Evolutionary conservation across 2,797 vertebrate species (phyloP).

Genomic region (Protosalanx chinensis): DNA sequence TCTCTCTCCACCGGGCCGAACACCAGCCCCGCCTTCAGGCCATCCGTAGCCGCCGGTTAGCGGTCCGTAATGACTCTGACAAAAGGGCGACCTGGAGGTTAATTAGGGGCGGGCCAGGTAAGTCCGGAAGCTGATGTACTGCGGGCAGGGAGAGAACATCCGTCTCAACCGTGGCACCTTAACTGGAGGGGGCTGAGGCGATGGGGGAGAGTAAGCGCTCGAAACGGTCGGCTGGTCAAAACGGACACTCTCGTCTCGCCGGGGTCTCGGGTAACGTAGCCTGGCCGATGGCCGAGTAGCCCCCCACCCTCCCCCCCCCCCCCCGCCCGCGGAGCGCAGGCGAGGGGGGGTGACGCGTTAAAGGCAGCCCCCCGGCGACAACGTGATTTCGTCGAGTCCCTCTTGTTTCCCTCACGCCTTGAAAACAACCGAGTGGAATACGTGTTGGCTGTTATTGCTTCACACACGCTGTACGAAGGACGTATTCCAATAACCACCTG

Average conservation of each 20-base stretch:
- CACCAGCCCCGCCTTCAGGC: slow-evolving; percentile 9
- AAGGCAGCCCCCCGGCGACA: slow-evolving; percentile 15
- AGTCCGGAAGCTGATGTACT: not conserved
- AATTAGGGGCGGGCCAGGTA: slow-evolving; percentile 28
- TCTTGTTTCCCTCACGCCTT: slow-evolving; percentile 18
- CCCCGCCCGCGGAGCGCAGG: too few relatives aligned
- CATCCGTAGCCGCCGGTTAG: not conserved
- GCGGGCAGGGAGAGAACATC: slow-evolving; percentile 2
- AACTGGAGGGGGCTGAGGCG: slow-evolving; percentile 1
- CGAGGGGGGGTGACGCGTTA: slow-evolving; percentile 31
- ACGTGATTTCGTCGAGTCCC: too few relatives aligned
- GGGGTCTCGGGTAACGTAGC: not conserved
- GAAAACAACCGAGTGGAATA: slow-evolving; percentile 24
- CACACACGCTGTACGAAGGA: slow-evolving; percentile 10
- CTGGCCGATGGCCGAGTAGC: not conserved
- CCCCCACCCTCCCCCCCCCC: too few relatives aligned
- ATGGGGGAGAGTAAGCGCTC: slow-evolving; percentile 1
- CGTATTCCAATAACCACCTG: slow-evolving; percentile 14
- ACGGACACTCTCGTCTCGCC: too few relatives aligned
- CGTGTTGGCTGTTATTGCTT: slow-evolving; percentile 28
- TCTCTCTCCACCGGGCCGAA: not conserved
- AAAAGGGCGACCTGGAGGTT: slow-evolving; percentile 4
- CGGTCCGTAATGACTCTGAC: slow-evolving; percentile 21
- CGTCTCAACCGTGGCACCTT: slow-evolving; percentile 26
- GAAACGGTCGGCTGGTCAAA: not conserved